Base-by-base conservation (phyloP, 2,113 vertebrate genomes). In the Crypturellus undulatus region DNA sequence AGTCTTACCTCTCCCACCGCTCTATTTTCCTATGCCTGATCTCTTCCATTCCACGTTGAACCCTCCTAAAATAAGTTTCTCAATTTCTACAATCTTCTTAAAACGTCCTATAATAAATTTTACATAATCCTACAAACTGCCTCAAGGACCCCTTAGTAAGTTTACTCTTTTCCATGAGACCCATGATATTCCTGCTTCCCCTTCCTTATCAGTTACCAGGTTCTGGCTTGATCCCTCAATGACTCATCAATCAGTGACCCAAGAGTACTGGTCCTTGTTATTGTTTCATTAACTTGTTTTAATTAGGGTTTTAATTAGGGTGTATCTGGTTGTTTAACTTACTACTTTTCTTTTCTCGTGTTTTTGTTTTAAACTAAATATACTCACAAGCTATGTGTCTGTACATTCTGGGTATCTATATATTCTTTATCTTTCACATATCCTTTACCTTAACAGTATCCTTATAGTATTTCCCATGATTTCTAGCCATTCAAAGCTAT, bases 351-450 rank as follows among this genome's bases (percentile, higher is more conserved):
- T 5, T 54, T 22, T n/a, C n/a, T 25, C 36, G 56, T 52, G 1
- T 21, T 85, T 85, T 63, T 75, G 1, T 68, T 60, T 83, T 26
- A 73, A 69, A 60, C 4, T 3, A 12, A 56, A 52, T 24, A 65
- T 32, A 58, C 6, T 65, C 2, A 0, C 15, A 68, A 79, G 30
- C 16, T 16, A 2, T 10, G 36, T 47, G 32, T 19, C 7, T 2
- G 2, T 60, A 2, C 11, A 52, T 69, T 73, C n/a, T 42, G 70
- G 17, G 0, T 38, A 42, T 38, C 16, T 32, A 64, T 6, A 38
- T 19, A 64, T 25, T 6, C n/a, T 68, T 76, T 73, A 77, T 3
- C 6, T 52, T 42, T 16, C 28, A 68, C 5, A 32, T 21, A 63
- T 28, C 6, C n/a, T 67, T 76, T 73, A 73, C 5, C 6, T 52